Percentiles rank a stretch among this genome's conserved stretches.
Evolutionary conservation across 1,140 invertebrate genomes (phyloP).

Genomic region (Triops longicaudatus): DNA sequence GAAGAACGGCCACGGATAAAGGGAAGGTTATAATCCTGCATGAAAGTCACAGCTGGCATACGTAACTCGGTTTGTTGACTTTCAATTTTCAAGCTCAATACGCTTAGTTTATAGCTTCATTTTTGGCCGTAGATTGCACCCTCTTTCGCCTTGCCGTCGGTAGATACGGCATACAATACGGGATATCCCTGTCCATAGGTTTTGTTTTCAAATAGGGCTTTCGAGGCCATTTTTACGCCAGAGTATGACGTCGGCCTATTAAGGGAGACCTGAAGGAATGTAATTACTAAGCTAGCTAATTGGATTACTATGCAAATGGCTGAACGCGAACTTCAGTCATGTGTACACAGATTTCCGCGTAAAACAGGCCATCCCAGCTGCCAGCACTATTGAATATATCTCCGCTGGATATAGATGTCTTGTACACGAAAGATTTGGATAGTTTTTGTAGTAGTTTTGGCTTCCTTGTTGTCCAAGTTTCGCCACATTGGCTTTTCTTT

Average conservation of each 20-base stretch:
- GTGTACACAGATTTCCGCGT: background rate
- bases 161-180: background rate
- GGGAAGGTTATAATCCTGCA: background rate
- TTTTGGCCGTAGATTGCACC: background rate
- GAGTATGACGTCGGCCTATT: background rate
- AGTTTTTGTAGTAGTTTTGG: no score
- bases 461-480: no score
- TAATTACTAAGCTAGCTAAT: background rate
- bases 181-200: background rate
- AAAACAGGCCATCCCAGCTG: background rate
- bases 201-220: background rate
- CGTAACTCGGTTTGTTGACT: background rate
- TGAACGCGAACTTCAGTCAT: background rate
- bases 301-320: background rate
- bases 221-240: background rate
- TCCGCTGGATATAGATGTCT: no score
- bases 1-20: background rate
- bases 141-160: background rate
- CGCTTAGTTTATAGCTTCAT: slow-evolving; percentile 4
- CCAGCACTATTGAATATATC: background rate
- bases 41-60: slow-evolving; percentile 6
- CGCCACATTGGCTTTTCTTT: no score
- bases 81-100: background rate
- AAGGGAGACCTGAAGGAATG: background rate
- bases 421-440: no score